Evolutionary conservation across 2,888 invertebrate species (phyloP), one percentile per base, ranked within the genome.

Genomic region (Neocrepidodera transversa): DNA sequence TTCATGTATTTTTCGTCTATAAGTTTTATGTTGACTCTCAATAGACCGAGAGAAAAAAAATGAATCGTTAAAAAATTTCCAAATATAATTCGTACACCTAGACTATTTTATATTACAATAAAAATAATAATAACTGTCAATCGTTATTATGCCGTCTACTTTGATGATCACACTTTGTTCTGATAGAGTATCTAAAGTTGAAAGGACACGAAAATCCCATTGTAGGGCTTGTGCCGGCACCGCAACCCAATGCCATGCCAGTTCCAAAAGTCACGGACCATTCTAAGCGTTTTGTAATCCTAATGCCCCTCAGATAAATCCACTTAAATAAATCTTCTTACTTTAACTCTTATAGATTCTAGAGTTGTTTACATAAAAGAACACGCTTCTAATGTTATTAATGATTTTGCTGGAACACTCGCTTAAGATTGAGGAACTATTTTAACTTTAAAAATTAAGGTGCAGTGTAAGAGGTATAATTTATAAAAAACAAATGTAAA

Each of bases 261-360:
- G 58, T 47, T 50, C 40, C 26, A 32, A 23, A 54, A 59, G 54
- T 48, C 35, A 28, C 47, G 54, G 18, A 42, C 53, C 58, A 48
- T 58, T 63, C 53, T 57, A 38, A 58, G 49, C 59, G 47, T 62
- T 64, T 61, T 64, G 63, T 65, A 62, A 65, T 65, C 62, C 62
- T 53, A 65, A 64, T 63, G 62, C 65, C 56, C 40, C 56, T 57
- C 55, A 32, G 65, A 62, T 67, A 65, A 67, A 67, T 63, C 67
- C 63, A 67, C 67, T 65, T 65, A 65, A 48, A 60, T 61, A 57
- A 65, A 67, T 65, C 67, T 65, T 60, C 62, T 63, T 62, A 65
- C 51, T 42, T 42, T 20, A 32, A 32, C 38, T 38, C 38, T 58
- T 54, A 45, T 54, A 45, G 50, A 59, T 50, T 42, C 50, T 28